Evolutionary conservation across 1,140 invertebrate species (phyloP), one percentile per base, ranked within the genome.

Genomic region (Euschistus heros): DNA sequence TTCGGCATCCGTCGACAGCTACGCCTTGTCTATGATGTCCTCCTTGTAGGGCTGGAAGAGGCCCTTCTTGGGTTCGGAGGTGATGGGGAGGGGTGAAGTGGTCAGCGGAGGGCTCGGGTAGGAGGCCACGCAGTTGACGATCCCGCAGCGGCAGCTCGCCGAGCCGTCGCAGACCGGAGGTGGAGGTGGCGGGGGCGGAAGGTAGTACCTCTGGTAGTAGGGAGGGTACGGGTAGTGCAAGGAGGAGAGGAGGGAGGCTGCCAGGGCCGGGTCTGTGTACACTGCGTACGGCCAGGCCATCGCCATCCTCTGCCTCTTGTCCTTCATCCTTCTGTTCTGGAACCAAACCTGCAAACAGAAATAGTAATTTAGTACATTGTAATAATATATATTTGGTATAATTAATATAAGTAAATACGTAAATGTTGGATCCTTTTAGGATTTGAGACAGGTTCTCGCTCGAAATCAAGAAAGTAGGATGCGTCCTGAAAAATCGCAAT

Each of bases 301-400:
- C 0, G 94, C 90, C 76, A 97, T 87, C 10, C 92, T 77, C 74
- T 98, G 94, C 0, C 95, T 81, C 72, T 98, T 98, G 77, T 98
- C 94, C 74, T 98, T 98, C 96, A 98, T 98, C n/a, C 96, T 81
- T 15, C 96, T 83, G 72, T 98, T 98, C 82, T 98, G 96, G 74
- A 98, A 98, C 96, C 96, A 98, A 3, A 98, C 94, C 92, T 94
- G 79, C 1, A 75, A 77, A 37, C 33, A 37, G 8, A 13, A 37
- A 37, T 6, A 7, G 7, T 30, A 30, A 30, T 30, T 30, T 30
- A 37, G 33, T 13, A n/a, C n/a, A n/a, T n/a, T n/a, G n/a, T n/a
- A n/a, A n/a, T n/a, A n/a, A n/a, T n/a, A n/a, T n/a, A n/a, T n/a
- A n/a, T n/a, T n/a, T n/a, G n/a, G n/a, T n/a, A n/a, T n/a, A n/a